phyloP scores from a whole-genome alignment of 2,113 vertebrate species.

The Naja naja region DNA sequence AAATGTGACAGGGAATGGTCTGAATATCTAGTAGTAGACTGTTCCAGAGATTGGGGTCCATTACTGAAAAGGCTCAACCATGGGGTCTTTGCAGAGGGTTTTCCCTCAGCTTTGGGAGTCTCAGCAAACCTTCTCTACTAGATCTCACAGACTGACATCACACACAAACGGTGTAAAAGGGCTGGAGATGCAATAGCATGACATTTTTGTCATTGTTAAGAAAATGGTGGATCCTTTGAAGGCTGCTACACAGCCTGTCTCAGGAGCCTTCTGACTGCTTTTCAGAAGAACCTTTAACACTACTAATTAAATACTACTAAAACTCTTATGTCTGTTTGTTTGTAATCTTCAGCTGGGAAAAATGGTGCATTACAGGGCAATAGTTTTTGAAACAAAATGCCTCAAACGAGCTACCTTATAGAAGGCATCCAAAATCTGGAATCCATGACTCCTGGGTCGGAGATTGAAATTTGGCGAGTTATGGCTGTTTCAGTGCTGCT shows the following conservation, averaged over 20 bases:
- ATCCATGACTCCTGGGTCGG: neutral
- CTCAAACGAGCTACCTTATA: neutral
- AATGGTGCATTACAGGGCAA: neutral
- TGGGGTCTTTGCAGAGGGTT: neutral
- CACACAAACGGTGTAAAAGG: neutral
- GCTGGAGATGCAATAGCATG: neutral
- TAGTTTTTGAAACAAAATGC: neutral
- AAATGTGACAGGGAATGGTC: neutral
- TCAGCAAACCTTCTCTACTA: neutral
- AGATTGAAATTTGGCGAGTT: neutral
- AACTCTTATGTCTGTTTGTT: neutral
- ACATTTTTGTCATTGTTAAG: neutral
- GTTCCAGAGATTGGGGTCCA: neutral
- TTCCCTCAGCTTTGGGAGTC: neutral
- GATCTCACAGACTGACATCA: neutral
- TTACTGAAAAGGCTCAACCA: neutral
- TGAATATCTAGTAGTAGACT: neutral
- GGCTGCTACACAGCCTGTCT: neutral
- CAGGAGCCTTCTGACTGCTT: neutral
- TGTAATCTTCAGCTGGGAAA: neutral
- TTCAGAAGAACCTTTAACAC: neutral
- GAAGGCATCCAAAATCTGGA: neutral
- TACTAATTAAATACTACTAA: neutral
- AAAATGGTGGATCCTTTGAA: neutral
- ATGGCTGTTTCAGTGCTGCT: neutral